Base-by-base conservation (phyloP, 2,888 invertebrate genomes). In the Calephelis perditalis region DNA sequence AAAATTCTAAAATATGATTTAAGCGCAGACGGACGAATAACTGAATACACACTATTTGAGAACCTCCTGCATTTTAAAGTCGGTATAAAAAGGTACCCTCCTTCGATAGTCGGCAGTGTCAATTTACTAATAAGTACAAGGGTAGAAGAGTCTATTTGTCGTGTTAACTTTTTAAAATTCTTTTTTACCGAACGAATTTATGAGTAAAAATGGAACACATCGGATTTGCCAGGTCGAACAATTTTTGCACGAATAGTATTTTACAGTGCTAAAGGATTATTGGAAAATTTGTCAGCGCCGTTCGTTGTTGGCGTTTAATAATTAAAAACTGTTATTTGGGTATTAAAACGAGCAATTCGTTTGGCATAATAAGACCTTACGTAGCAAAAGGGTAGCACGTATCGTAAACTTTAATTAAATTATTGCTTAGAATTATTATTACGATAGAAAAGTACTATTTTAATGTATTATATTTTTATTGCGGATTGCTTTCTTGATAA, bases 181-280 rank as follows among this genome's bases (percentile, higher is more conserved):
- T 47, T 58, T 49, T 47, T 56, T 46, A 47, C 26, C 56, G 56
- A 60, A 60, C 47, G 56, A 69, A 73, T 74, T 71, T 66, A 69
- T 69, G 61, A 60, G 66, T 64, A 67, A 67, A 69, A 69, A 67
- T 62, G 60, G 61, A 63, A 66, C 63, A 65, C 65, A 61, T 65
- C 64, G 65, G 64, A 65, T 67, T 68, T 68, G 67, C 68, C 65
- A 60, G 67, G 69, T 67, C 64, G 64, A 71, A 65, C 67, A 72
- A 65, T 73, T 73, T 40, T 71, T 71, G 67, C 71, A 65, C 69
- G 70, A 68, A 71, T 71, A 71, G 70, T 72, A 71, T 73, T 75
- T 77, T 70, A 72, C 71, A 71, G 70, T 68, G 66, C 71, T 70
- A 71, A 72, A 72, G 76, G 75, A 74, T 78, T 76, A 78, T 76